phyloP scores from a whole-genome alignment of 2,113 vertebrate genomes.

The Gopherus evgoodei region DNA sequence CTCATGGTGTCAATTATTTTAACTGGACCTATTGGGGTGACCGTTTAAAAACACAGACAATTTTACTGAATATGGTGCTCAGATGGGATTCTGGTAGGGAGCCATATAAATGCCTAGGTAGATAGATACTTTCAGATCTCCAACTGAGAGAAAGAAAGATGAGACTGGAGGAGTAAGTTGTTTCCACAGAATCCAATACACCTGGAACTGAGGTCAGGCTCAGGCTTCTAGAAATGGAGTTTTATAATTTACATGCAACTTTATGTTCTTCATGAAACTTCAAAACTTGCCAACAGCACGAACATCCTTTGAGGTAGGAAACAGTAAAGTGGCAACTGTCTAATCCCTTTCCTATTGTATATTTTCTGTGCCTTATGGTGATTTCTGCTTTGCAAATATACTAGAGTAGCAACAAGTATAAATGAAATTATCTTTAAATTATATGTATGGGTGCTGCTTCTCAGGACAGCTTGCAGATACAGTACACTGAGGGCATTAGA shows the following conservation, averaged over 20 bases:
- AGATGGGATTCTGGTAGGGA: too few species aligned
- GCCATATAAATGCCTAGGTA: too few species aligned
- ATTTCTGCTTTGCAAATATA: not conserved
- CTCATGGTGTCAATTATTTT: too few species aligned
- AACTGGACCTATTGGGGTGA: too few species aligned
- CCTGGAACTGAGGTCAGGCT: not conserved
- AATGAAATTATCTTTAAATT: not conserved
- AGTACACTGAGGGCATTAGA: accelerated
- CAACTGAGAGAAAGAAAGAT: too few species aligned
- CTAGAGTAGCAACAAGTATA: accelerated
- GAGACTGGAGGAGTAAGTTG: too few species aligned
- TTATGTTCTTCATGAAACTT: not conserved
- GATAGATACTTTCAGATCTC: too few species aligned
- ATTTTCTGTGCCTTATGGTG: not conserved
- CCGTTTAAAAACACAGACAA: too few species aligned
- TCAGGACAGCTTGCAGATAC: accelerated
- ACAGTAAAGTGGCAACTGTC: not conserved
- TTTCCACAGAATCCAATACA: not conserved
- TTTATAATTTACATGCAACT: not conserved
- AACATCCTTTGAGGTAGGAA: too few species aligned
- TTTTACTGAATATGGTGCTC: too few species aligned
- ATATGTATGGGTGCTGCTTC: not conserved
- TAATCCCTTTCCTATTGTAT: not conserved
- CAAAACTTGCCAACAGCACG: not conserved
- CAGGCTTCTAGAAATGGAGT: not conserved